These are phyloP conservation scores for Cirrhinus mrigala DNA, from an alignment of 2,797 vertebrate species.

Conservation along the genomic window DNA sequence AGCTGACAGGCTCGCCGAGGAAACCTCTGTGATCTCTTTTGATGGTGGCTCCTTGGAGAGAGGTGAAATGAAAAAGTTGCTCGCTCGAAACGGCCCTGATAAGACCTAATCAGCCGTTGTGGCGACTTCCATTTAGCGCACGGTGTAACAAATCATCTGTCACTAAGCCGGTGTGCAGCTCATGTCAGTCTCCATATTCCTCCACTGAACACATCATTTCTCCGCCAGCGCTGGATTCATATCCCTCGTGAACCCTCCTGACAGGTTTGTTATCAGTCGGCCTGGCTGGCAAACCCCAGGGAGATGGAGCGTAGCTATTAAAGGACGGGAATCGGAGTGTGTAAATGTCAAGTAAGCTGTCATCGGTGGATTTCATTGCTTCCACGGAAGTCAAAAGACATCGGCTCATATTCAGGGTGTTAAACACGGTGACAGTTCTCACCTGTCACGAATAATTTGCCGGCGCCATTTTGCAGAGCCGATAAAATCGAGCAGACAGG, in stretches of 20 bases:
- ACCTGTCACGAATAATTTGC: conserved; percentile 62
- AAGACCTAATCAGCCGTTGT: conserved; percentile 64
- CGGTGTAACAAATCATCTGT: conserved; percentile 63
- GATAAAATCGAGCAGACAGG: conserved; percentile 54
- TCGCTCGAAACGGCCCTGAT: conserved; percentile 61
- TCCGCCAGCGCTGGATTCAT: conserved; percentile 57
- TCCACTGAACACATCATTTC: conserved; percentile 60
- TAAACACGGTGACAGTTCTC: conserved; percentile 59
- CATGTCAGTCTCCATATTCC: conserved; percentile 64
- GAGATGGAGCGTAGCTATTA: conserved; percentile 63
- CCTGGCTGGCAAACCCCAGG: conserved; percentile 58
- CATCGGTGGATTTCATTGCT: conserved; percentile 54
- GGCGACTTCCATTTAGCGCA: conserved; percentile 64
- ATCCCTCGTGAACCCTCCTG: conserved; percentile 58
- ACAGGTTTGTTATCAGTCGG: conserved; percentile 66
- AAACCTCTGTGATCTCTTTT: conserved; percentile 61
- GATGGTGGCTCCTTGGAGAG: conserved; percentile 63
- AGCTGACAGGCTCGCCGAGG: conserved; percentile 55
- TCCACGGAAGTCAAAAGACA: conserved; percentile 60
- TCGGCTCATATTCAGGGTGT: conserved; percentile 61
- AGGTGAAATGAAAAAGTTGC: conserved; percentile 59
- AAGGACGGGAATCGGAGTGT: conserved; percentile 61
- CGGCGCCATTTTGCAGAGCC: conserved; percentile 37
- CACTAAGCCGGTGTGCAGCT: conserved; percentile 55
- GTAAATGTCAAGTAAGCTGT: conserved; percentile 68